Conservation (phyloP, 1,140 invertebrate genomes). For the Zelostemma sp. region DNA sequence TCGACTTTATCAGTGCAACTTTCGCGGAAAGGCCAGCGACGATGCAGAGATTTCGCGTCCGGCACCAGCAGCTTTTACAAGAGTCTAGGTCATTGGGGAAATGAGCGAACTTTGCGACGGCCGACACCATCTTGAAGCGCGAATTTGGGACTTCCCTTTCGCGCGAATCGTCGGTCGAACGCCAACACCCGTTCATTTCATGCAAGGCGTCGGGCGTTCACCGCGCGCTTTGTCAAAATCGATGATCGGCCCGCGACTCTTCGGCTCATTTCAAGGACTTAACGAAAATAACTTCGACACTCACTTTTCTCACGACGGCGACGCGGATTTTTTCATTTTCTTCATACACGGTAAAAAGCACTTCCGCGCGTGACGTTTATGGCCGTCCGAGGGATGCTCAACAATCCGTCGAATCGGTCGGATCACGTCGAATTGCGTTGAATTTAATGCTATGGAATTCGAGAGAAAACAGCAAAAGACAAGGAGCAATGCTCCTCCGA, state of each 20-base stretch:
- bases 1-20: background rate
- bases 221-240: conserved; percentile 15
- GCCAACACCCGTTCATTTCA: conserved; percentile 16
- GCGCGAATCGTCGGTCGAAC: background rate
- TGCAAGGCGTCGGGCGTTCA: conserved; percentile 31
- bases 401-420: conserved; percentile 1
- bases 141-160: background rate
- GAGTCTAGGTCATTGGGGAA: background rate
- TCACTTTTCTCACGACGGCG: conserved; percentile 39
- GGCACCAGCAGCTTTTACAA: background rate
- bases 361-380: conserved; percentile 14
- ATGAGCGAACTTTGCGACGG: background rate
- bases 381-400: background rate
- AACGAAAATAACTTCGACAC: conserved; percentile 26
- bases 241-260: conserved; percentile 13
- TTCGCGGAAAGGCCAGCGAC: too few species aligned
- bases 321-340: conserved; percentile 39
- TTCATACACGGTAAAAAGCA: conserved; percentile 23
- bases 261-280: conserved; percentile 4
- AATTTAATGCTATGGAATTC: background rate
- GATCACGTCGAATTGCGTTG: too few species aligned
- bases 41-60: background rate
- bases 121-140: conserved; percentile 3
- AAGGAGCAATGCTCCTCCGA: background rate
- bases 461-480: background rate